Evolutionary conservation across 2,113 vertebrate genomes (phyloP).

Genomic region (Chinchilla lanigera): DNA sequence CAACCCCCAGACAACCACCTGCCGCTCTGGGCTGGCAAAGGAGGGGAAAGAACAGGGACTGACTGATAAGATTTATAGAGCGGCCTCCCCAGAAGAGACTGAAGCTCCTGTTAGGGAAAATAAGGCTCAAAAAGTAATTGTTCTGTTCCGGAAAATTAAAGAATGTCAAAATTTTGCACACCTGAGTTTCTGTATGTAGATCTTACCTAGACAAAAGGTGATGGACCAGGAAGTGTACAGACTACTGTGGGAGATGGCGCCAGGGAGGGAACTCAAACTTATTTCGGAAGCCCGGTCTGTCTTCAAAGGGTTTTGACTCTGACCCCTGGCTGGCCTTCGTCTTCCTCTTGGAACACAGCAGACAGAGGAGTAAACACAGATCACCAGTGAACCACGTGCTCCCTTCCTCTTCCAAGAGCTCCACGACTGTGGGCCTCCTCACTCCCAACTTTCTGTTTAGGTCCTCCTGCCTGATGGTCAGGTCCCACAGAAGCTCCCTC

Average conservation of each 20-base stretch:
- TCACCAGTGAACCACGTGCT: slow-evolving; percentile 71
- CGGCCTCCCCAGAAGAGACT: not conserved
- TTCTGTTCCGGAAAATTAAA: not conserved
- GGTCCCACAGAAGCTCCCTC: not conserved
- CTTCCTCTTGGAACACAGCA: slow-evolving; percentile 68
- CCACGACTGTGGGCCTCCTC: slow-evolving; percentile 43
- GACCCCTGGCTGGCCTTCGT: slow-evolving; percentile 73
- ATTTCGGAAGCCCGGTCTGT: slow-evolving; percentile 77
- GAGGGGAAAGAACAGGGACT: not conserved
- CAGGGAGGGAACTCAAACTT: slow-evolving; percentile 30
- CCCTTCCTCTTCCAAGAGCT: slow-evolving; percentile 71
- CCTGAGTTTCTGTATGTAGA: not conserved
- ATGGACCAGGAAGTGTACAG: not conserved
- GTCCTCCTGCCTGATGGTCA: not conserved
- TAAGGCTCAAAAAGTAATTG: not conserved
- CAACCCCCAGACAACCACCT: not conserved
- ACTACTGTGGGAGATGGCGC: slow-evolving; percentile 29
- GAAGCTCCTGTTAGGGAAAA: not conserved
- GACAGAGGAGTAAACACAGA: slow-evolving; percentile 79
- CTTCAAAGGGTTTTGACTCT: slow-evolving; percentile 74
- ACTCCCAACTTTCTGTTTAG: not conserved
- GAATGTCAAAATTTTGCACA: not conserved
- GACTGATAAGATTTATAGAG: not conserved
- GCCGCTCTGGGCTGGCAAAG: not conserved
- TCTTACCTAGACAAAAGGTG: not conserved